Evolutionary conservation across 1,140 invertebrate genomes (phyloP), one percentile per base, ranked within the genome.

Genomic region (Lasaia peninsularis): DNA sequence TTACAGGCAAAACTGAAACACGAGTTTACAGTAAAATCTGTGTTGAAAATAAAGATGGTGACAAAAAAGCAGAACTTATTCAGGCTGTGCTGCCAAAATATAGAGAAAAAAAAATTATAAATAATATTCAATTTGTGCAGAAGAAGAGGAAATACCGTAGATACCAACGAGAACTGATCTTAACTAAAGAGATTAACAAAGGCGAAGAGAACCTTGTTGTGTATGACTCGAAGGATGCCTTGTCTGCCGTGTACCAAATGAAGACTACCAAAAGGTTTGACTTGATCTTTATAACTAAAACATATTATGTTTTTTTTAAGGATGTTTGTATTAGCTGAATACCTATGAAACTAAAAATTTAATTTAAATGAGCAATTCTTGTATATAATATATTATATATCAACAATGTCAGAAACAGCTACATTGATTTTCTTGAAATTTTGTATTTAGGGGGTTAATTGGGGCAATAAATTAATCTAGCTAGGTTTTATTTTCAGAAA

Each of bases 1-100:
- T 77, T 77, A n/a, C 63, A 86, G 83, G 75, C 12, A 80, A 72
- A 70, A 32, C 57, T 9, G 83, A 83, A 65, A 76, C 73, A 59
- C 75, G 73, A 18, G 65, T 87, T 44, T 82, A 75, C 69, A 73
- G 74, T 20, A 85, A 82, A 40, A 70, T 71, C 37, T 56, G 53
- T 5, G 73, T 75, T 1, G 64, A 75, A 56, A 82, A 77, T 35
- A 61, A 64, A 4, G 62, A 72, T 9, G 75, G 73, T 5, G 71
- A 69, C 0, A 75, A 64, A 18, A 82, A 75, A 56, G 73, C 78
- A 0, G 80, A 84, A 44, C 65, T 78, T 16, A 62, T 82, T 14
- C 75, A 80, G 28, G 70, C 74, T 16, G 63, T 85, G 0, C 51
- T 87, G 9, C 84, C 81, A 5, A 77, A 71, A n/a, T 87, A 75